These are phyloP conservation scores for Cotesia glomerata DNA, from an alignment of 1,140 invertebrate genomes.

Conservation along the genomic window DNA sequence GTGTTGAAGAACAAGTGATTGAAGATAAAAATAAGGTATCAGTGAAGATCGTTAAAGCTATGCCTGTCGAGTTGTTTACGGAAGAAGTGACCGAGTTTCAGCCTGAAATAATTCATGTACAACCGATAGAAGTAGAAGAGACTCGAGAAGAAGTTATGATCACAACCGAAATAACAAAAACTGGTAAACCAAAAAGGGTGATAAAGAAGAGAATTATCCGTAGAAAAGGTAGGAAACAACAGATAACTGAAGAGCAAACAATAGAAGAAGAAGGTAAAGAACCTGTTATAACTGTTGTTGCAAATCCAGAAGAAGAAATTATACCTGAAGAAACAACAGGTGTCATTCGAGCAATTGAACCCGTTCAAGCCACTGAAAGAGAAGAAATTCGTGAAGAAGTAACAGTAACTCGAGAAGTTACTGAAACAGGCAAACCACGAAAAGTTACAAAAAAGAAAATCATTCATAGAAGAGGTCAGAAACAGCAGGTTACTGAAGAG, in stretches of 20 bases:
- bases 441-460: conserved; percentile 20
- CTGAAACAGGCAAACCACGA: conserved; percentile 1
- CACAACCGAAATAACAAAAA: conserved; percentile 31
- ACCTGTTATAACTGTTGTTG: conserved; percentile 39
- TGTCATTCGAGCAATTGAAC: background rate
- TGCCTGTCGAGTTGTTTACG: no score
- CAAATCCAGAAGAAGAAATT: conserved; percentile 32
- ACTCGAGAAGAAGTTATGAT: conserved; percentile 32
- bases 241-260: conserved; percentile 33
- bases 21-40: no score
- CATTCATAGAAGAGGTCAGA: conserved; percentile 27
- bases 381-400: conserved; percentile 30
- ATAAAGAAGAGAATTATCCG: conserved; percentile 34
- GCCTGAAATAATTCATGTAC: conserved; percentile 17
- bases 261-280: conserved; percentile 36
- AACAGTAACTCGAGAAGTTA: conserved; percentile 25
- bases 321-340: conserved; percentile 33
- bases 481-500: conserved; percentile 49
- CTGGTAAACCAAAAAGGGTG: conserved; percentile 33
- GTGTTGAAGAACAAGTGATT: no score
- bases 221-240: conserved; percentile 29
- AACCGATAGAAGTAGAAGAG: conserved; percentile 22
- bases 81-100: conserved; percentile 25
- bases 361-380: conserved; percentile 9
- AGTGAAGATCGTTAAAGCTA: no score